Conservation (phyloP, 2,797 vertebrate species). For the Chromis chromis region DNA sequence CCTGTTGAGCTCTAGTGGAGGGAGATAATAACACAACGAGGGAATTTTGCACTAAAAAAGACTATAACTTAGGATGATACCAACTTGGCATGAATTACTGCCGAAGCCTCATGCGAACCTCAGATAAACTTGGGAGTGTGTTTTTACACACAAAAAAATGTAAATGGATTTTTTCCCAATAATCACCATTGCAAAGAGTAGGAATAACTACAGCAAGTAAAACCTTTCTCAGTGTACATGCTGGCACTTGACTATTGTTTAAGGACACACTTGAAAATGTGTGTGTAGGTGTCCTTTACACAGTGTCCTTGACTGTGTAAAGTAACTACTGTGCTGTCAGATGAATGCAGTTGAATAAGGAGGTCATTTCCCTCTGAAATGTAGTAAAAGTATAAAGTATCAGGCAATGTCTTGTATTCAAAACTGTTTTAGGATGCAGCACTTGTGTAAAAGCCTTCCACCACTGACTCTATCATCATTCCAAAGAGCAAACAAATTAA, state of each 20-base stretch:
- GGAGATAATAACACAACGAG: not conserved
- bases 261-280: not conserved
- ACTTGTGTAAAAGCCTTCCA: not conserved
- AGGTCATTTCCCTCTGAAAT: not conserved
- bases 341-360: not conserved
- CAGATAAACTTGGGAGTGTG: not conserved
- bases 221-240: not conserved
- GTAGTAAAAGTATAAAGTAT: too few relatives aligned
- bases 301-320: not conserved
- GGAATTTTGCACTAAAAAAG: not conserved
- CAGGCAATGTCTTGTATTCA: not conserved
- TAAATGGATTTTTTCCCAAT: not conserved
- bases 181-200: too few relatives aligned
- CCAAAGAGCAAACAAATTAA: conserved; percentile 18
- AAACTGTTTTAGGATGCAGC: not conserved
- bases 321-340: not conserved
- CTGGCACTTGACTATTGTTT: not conserved
- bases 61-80: too few relatives aligned
- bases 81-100: not conserved
- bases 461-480: not conserved
- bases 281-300: too few relatives aligned
- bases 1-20: not conserved
- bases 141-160: not conserved
- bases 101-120: not conserved
- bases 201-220: too few relatives aligned